These are phyloP conservation scores for Rotaria macrura DNA, from an alignment of 2,888 invertebrate genomes.

Conservation along the genomic window DNA sequence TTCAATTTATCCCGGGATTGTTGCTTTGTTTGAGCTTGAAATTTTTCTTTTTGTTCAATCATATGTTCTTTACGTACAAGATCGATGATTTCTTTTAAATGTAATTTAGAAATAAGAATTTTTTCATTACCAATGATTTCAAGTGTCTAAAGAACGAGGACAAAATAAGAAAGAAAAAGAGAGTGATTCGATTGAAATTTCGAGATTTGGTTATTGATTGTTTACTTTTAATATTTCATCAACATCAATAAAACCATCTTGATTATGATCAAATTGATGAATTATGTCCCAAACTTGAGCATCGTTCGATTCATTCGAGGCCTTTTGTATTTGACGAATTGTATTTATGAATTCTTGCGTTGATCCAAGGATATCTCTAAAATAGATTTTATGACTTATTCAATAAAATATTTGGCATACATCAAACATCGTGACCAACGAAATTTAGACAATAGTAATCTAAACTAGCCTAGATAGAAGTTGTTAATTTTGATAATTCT, in stretches of 20 bases:
- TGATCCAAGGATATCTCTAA: background rate
- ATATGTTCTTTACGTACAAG: constrained; percentile 3
- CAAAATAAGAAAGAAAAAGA: too few relatives aligned
- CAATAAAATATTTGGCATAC: too few relatives aligned
- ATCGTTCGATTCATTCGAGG: background rate
- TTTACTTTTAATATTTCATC: constrained; percentile 18
- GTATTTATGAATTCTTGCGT: constrained; percentile 12
- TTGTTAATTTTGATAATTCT: too few relatives aligned
- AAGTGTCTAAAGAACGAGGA: background rate
- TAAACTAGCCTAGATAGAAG: too few relatives aligned
- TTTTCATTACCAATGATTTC: background rate
- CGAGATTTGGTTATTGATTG: too few relatives aligned
- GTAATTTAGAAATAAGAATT: background rate
- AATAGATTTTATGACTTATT: too few relatives aligned
- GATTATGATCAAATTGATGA: background rate
- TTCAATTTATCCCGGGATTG: too few relatives aligned
- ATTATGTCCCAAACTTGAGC: background rate
- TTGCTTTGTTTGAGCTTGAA: too few relatives aligned
- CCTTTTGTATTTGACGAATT: background rate
- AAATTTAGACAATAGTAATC: too few relatives aligned
- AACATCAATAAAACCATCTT: constrained; percentile 8
- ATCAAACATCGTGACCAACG: too few relatives aligned
- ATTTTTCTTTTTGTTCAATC: background rate
- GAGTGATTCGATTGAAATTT: too few relatives aligned
- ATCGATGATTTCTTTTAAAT: background rate